Percentiles rank a stretch among this genome's conserved stretches.
phyloP scores from a whole-genome alignment of 2,888 invertebrate species.

The Lathronympha strigana region DNA sequence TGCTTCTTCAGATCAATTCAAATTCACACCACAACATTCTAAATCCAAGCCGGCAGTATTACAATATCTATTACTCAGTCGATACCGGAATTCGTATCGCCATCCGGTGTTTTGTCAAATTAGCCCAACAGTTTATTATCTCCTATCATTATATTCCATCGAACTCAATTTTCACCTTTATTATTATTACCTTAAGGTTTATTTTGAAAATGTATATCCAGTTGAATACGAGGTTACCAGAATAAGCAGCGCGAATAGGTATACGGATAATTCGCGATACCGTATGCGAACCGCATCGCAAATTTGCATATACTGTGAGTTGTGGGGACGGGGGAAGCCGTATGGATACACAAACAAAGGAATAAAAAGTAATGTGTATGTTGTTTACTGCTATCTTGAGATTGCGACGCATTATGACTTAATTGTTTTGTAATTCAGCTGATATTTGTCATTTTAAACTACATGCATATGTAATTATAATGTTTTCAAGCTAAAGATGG shows the following conservation, averaged over 20 bases:
- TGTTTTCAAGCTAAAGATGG: too few species aligned
- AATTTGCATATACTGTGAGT: slow-evolving; percentile 39
- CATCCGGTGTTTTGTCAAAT: slow-evolving; percentile 36
- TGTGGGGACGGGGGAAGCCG: slow-evolving; percentile 28
- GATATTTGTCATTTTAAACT: too few species aligned
- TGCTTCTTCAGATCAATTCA: not conserved
- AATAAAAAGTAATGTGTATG: slow-evolving; percentile 19
- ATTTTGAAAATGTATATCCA: not conserved
- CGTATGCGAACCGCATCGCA: slow-evolving; percentile 36
- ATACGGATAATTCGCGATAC: slow-evolving; percentile 34
- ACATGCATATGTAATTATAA: too few species aligned
- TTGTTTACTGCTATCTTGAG: slow-evolving; percentile 2
- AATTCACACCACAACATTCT: slow-evolving; percentile 9
- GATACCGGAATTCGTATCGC: slow-evolving; percentile 33
- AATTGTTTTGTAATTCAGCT: not conserved
- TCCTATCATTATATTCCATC: not conserved
- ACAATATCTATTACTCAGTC: slow-evolving; percentile 29
- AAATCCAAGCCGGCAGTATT: slow-evolving; percentile 19
- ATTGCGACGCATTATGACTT: not conserved
- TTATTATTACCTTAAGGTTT: not conserved
- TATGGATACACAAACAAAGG: slow-evolving; percentile 28
- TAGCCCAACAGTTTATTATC: not conserved
- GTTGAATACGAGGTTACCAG: not conserved
- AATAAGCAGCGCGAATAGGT: slow-evolving; percentile 20
- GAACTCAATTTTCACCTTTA: not conserved